Base-by-base conservation (phyloP, 2,113 vertebrate genomes). In the Glaucidium brasilianum region DNA sequence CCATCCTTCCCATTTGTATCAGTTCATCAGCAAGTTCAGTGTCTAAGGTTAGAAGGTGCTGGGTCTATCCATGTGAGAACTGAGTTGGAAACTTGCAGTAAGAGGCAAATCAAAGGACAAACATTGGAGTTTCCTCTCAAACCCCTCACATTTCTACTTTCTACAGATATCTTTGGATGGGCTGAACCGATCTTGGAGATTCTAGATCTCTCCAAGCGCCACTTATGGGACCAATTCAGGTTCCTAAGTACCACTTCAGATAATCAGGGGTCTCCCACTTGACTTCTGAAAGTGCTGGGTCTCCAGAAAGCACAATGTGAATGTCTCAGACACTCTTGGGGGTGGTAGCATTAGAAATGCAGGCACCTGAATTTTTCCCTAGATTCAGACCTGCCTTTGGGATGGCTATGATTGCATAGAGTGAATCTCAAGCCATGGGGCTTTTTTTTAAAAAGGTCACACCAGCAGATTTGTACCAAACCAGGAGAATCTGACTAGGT, bases 211-310 rank as follows among this genome's bases (percentile, higher is more conserved):
- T 66, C 29, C 43, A 64, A 59, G 39, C 12, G 12, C 14, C 29
- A 22, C 58, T 86, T 75, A 25, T 29, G 15, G 9, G 21, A 52
- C 32, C 30, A 71, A 1, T 35, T 71, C 75, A 58, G 11, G 47
- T 58, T 56, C 12, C 63, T 72, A 64, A 55, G 16, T 53, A 37
- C 19, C 58, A 37, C 22, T 88, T 82, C 55, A 69, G 27, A n/a
- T 27, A 75, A 74, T 2, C 0, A 0, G 47, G 17, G 9, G 9
- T 12, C 2, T 92, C 21, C 52, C 41, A 49, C 10, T 7, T 12
- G 25, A 26, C 25, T 72, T 53, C 30, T 53, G 56, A 35, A 63
- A n/a, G 14, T 25, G 21, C 29, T 77, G 47, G 14, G 23, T 68
- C 29, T 69, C 49, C 73, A 80, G 34, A 58, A 87, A 55, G n/a